phyloP scores from a whole-genome alignment of 2,797 vertebrate species.

The Pipistrellus pygmaeus region DNA sequence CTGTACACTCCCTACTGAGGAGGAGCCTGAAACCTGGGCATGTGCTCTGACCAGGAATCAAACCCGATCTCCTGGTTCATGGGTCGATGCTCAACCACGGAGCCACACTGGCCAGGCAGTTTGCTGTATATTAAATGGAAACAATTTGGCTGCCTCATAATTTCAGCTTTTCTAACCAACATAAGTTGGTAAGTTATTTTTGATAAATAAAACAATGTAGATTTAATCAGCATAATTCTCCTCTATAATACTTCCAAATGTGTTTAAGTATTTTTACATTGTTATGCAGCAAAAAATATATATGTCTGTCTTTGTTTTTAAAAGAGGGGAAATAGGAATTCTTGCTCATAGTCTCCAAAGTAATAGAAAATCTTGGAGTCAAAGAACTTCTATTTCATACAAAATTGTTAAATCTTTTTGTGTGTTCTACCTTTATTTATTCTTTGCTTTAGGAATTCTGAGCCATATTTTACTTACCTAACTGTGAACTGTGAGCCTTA shows the following conservation, averaged over 20 bases:
- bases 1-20: no score
- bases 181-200: neutral
- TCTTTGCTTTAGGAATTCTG: slow-evolving; percentile 6
- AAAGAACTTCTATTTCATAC: neutral
- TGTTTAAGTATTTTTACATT: slow-evolving; percentile 34
- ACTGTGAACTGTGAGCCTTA: neutral
- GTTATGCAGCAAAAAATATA: neutral
- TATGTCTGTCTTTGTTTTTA: slow-evolving; percentile 26
- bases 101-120: no score
- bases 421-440: neutral
- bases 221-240: slow-evolving; percentile 17
- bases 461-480: neutral
- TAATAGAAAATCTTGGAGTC: neutral
- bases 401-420: neutral
- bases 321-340: neutral
- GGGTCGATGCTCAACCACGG: no score
- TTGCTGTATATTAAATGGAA: neutral
- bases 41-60: no score
- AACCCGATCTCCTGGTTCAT: no score
- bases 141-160: slow-evolving; percentile 8
- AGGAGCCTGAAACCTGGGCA: no score
- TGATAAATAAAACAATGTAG: neutral
- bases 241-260: neutral
- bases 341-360: neutral
- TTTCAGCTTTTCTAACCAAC: slow-evolving; percentile 2